Evolutionary conservation across 2,888 invertebrate genomes (phyloP), one percentile per base, ranked within the genome.

Genomic region (Chelonus formosanus): DNA sequence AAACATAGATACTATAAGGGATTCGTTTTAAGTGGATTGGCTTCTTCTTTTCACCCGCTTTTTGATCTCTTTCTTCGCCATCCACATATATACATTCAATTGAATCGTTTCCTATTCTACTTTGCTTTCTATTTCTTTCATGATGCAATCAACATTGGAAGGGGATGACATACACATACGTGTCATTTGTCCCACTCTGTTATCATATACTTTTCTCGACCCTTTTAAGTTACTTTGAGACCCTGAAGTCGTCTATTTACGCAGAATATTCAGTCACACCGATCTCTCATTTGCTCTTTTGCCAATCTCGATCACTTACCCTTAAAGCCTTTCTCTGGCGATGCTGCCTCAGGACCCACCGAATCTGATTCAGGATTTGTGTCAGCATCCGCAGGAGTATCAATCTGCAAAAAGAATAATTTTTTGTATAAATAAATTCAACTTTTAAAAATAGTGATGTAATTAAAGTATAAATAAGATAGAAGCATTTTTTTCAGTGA

Each of bases 251-350:
- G 48, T 58, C 44, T 44, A n/a, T 53, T 35, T 52, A 34, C 44
- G 43, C 45, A 32, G 53, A 52, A 57, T 58, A 48, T 44, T 50
- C 44, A 10, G 5, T 53, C 40, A 45, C 44, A n/a, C 31, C 48
- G 2, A 20, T 20, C 20, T 20, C 20, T 20, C 20, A 20, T 20
- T 20, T 20, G 20, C 20, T 20, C 20, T 20, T 20, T 20, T 20
- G 20, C 20, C 20, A 20, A 20, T 20, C 20, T 20, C 20, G 20
- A 20, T 20, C 20, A 40, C 79, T 76, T 71, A 83, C 83, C 83
- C 75, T 83, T 83, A 71, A 83, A 83, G 53, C 83, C 83, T 73
- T 82, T 83, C 68, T 83, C 83, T 52, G 82, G 83, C 4, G 80
- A 81, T 8, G 77, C 68, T n/a, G 74, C 73, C 63, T 75, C 75